These are phyloP conservation scores for Sebastes trivittatus DNA, from an alignment of 2,797 vertebrate species.

Conservation along the genomic window DNA sequence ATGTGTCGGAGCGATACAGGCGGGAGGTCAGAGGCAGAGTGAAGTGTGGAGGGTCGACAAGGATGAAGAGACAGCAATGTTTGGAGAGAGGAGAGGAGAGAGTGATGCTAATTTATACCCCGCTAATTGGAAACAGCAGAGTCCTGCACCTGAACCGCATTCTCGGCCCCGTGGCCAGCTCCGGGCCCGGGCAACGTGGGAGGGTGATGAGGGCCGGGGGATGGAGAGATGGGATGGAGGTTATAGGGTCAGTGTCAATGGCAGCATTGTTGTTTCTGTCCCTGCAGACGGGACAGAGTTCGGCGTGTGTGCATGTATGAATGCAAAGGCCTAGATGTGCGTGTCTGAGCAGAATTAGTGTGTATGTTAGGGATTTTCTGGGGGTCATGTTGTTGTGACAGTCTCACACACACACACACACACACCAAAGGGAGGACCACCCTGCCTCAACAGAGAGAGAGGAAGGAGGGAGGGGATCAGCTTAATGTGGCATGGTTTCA, in stretches of 20 bases:
- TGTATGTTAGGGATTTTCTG: conserved; percentile 62
- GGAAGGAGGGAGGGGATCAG: conserved; percentile 6
- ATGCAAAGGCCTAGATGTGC: conserved; percentile 17
- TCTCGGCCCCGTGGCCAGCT: conserved; percentile 58
- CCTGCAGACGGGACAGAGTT: conserved; percentile 56
- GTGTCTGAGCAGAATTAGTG: conserved; percentile 56
- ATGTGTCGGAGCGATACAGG: conserved; percentile 66
- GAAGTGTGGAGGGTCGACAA: conserved; percentile 77
- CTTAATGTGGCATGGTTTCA: conserved; percentile 71
- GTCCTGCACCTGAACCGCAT: conserved; percentile 83
- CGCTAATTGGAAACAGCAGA: conserved; percentile 85
- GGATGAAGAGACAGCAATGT: conserved; percentile 79
- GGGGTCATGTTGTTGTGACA: conserved; percentile 78
- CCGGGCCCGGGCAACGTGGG: conserved; percentile 60
- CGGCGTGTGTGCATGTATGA: conserved; percentile 11
- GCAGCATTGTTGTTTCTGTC: conserved; percentile 77
- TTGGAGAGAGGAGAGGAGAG: conserved; percentile 76
- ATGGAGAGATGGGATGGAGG: conserved; percentile 51
- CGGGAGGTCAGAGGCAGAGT: conserved; percentile 75
- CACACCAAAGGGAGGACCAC: conserved; percentile 75
- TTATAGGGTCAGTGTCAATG: conserved; percentile 79
- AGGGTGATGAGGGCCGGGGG: conserved; percentile 71
- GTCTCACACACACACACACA: conserved; percentile 48
- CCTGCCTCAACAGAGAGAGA: conserved; percentile 66
- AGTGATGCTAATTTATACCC: conserved; percentile 82